Percentiles rank a stretch among this genome's conserved stretches.
phyloP scores from a whole-genome alignment of 2,797 vertebrate genomes.

The Etheostoma nigrum region DNA sequence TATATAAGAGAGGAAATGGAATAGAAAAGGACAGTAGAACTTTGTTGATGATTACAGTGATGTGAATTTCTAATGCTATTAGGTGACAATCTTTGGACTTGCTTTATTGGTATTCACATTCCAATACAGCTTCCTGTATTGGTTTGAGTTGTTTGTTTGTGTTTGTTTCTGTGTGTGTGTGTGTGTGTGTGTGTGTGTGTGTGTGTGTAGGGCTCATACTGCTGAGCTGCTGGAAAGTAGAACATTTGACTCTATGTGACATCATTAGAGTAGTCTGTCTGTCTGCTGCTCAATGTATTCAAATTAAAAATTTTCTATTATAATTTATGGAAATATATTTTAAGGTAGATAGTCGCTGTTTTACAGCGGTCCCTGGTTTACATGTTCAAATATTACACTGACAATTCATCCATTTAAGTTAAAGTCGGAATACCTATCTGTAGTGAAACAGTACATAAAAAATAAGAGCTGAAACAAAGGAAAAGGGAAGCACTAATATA shows the following conservation, averaged over 20 bases:
- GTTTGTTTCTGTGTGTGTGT: no score
- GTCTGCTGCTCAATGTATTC: neutral
- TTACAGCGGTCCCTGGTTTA: neutral
- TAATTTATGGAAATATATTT: neutral
- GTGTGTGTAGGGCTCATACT: neutral
- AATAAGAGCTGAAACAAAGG: neutral
- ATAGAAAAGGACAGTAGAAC: constrained; percentile 67
- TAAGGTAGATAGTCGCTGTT: neutral
- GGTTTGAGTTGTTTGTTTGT: no score
- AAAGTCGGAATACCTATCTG: neutral
- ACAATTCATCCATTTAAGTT: constrained; percentile 1
- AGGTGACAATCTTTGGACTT: no score
- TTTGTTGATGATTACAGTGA: neutral
- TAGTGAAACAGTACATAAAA: neutral
- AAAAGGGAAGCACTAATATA: neutral
- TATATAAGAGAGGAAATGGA: constrained; percentile 51
- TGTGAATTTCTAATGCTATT: neutral
- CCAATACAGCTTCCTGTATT: no score
- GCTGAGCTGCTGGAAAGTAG: neutral
- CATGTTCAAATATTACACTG: neutral
- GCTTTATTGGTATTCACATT: no score
- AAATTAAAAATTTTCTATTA: neutral
- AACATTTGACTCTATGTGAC: constrained; percentile 1
- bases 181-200: no score
- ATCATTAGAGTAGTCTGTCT: constrained; percentile 3